These are phyloP conservation scores for Fulmarus glacialis DNA, from an alignment of 2,113 vertebrate species.

Conservation along the genomic window DNA sequence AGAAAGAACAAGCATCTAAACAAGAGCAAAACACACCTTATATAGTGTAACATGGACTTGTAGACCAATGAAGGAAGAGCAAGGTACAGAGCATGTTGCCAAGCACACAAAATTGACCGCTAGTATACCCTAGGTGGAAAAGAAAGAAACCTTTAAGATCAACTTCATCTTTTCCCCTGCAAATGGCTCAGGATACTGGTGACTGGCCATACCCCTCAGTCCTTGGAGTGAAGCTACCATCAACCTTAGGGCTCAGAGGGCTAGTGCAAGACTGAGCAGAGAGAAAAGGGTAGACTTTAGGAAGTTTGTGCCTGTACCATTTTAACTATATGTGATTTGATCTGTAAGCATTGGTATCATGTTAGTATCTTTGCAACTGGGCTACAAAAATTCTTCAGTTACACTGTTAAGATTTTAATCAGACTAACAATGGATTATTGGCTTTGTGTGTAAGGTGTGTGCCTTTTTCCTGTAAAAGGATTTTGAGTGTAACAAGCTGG, in stretches of 20 bases:
- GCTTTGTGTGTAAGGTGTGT: neutral
- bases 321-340: neutral
- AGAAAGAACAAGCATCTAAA: neutral
- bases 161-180: neutral
- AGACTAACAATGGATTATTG: neutral
- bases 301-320: neutral
- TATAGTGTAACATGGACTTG: neutral
- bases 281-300: neutral
- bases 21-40: neutral
- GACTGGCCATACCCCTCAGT: rapidly evolving
- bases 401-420: neutral
- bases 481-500: neutral
- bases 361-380: neutral
- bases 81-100: neutral
- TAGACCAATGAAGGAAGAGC: neutral
- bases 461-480: neutral
- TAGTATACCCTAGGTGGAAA: neutral
- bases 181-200: neutral
- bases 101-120: neutral
- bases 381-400: neutral
- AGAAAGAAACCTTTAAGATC: neutral
- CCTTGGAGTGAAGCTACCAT: neutral
- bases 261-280: neutral
- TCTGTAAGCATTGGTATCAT: neutral
- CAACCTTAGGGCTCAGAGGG: neutral